Evolutionary conservation across 2,113 vertebrate genomes (phyloP).

Genomic region (Phalacrocorax brasilianus): DNA sequence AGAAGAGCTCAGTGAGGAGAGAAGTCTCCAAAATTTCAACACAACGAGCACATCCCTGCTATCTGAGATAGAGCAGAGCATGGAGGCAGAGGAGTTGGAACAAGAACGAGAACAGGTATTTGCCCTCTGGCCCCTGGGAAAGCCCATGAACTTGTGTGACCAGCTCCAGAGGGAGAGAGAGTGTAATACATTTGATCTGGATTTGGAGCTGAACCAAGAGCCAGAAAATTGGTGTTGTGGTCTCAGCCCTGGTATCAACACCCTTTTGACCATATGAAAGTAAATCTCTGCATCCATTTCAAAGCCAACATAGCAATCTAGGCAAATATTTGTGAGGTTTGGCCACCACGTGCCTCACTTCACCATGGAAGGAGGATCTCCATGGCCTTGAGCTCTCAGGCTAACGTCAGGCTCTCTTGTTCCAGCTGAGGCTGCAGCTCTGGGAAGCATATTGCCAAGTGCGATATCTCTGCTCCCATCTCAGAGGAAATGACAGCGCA

Average conservation of each 20-base stretch:
- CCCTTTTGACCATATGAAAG: not conserved
- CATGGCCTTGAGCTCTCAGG: not conserved
- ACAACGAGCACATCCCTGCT: conserved; percentile 88
- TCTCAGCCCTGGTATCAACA: not conserved
- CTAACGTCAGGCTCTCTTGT: not conserved
- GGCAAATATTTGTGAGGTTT: not conserved
- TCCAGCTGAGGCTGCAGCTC: conserved; percentile 91
- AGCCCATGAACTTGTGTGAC: not conserved
- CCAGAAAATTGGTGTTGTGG: not conserved
- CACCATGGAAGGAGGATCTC: not conserved
- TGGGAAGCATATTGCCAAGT: conserved; percentile 98
- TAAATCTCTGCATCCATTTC: not conserved
- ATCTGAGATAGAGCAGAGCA: conserved; percentile 97
- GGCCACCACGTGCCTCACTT: not conserved
- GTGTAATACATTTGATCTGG: not conserved
- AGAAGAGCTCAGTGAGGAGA: conserved; percentile 89
- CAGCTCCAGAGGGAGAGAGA: not conserved
- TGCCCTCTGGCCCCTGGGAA: not conserved
- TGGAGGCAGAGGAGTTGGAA: conserved; percentile 97
- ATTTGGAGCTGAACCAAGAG: not conserved
- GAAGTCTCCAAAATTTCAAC: conserved; percentile 85
- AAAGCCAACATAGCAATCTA: not conserved
- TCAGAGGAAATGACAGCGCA: conserved; percentile 92
- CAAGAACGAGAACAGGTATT: conserved; percentile 95
- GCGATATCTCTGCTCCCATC: conserved; percentile 92